Percentiles rank a stretch among this genome's conserved stretches.
These are phyloP conservation scores for Macheiramphus alcinus DNA, from an alignment of 2,113 vertebrate genomes.

Conservation along the genomic window DNA sequence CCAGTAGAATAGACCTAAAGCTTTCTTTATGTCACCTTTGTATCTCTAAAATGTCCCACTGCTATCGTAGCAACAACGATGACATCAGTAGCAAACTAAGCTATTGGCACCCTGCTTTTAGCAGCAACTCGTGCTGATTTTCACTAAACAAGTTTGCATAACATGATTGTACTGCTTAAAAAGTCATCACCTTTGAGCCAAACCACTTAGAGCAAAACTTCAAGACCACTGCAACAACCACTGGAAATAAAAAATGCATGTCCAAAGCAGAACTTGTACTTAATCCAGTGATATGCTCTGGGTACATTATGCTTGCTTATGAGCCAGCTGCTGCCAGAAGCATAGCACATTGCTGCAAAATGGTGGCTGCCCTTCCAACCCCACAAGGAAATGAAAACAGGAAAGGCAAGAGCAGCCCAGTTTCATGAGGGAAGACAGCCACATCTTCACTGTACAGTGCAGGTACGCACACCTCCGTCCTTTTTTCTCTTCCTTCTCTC, in stretches of 20 bases:
- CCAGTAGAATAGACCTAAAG: not conserved
- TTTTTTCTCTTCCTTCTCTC: not conserved
- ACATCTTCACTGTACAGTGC: not conserved
- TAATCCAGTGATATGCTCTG: not conserved
- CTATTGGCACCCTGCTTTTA: not conserved
- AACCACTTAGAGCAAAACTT: not conserved
- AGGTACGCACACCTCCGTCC: not conserved
- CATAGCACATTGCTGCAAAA: not conserved
- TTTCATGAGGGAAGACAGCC: fast-evolving
- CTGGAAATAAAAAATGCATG: not conserved
- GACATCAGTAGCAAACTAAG: not conserved
- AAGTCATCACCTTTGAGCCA: not conserved
- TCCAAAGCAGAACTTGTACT: not conserved
- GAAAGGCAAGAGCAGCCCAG: not conserved
- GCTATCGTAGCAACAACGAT: not conserved
- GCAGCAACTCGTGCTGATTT: not conserved
- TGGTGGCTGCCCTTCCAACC: not conserved
- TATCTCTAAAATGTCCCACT: not conserved
- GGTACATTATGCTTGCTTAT: not conserved
- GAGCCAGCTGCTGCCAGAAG: not conserved
- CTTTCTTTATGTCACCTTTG: not conserved
- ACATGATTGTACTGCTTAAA: not conserved
- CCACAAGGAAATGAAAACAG: not conserved
- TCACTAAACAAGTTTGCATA: not conserved
- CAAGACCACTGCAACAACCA: not conserved